Evolutionary conservation across 92 coral and sea anemone species (phyloP), one percentile per base, ranked within the genome.

Genomic region (Epizoanthus scotinus): DNA sequence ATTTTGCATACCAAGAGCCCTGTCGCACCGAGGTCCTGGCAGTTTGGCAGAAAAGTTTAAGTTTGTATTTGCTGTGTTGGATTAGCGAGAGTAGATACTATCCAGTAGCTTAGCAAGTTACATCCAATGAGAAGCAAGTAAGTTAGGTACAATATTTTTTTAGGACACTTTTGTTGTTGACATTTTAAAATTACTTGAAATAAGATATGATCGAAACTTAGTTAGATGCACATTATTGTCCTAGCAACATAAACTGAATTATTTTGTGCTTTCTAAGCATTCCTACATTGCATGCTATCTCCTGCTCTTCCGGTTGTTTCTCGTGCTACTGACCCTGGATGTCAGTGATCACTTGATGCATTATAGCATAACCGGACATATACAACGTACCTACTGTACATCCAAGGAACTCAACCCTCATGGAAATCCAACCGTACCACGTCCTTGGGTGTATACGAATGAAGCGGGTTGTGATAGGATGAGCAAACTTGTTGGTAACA

Each of bases 341-440:
- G 40, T 34, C 40, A 34, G 52, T 47, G 52, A 47, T 47, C 52
- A 47, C 52, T 7, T 47, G 22, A n/a, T n/a, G 9, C 22, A 15
- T 3, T 31, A 52, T 34, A n/a, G 21, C 6, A 75, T 4, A 40
- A 58, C 27, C 27, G 3, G 14, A 2, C 57, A 58, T 59, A 20
- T 8, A 59, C 57, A 25, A 75, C 81, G 25, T 75, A 75, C 81
- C 81, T 58, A 59, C 81, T 59, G 67, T 75, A 22, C 98, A 94
- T 10, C 98, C 98, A 22, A 89, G 89, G 54, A 94, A 85, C 80
- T 94, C 98, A 15, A 85, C 86, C 40, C 98, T 77, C 98, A 94
- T 82, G 62, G 94, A 87, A 49, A 92, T 72, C 84, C 87, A 84
- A 31, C 71, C 64, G 15, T 86, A 72, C 90, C 91, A 87, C 67